A percentile compares a stretch with the other conserved stretches of the same genome.
These are phyloP conservation scores for Drosophila neocordata DNA, from an alignment of 1,140 invertebrate species.

Conservation along the genomic window DNA sequence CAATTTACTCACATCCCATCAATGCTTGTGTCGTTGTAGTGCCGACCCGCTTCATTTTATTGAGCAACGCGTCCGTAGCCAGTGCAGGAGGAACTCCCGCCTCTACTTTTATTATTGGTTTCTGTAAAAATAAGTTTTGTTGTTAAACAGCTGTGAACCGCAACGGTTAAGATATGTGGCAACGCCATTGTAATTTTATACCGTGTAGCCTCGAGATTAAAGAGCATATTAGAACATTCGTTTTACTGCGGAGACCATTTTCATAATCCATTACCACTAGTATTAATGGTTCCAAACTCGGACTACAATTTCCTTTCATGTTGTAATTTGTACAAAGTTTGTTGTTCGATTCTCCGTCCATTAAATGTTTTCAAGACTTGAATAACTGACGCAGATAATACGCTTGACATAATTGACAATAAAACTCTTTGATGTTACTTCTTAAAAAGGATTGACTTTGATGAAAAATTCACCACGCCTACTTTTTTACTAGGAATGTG, in stretches of 20 bases:
- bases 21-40: neutral
- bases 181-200: slow-evolving; percentile 13
- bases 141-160: neutral
- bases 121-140: slow-evolving; percentile 11
- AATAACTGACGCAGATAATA: too few relatives aligned
- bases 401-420: neutral
- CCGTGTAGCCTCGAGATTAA: neutral
- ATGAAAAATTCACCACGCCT: neutral
- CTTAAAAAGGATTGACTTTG: neutral
- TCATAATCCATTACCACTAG: too few relatives aligned
- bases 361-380: too few relatives aligned
- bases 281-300: too few relatives aligned
- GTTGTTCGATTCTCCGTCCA: too few relatives aligned
- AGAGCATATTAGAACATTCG: neutral
- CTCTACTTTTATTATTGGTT: slow-evolving; percentile 43
- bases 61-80: slow-evolving; percentile 46
- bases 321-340: too few relatives aligned
- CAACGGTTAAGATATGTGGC: neutral
- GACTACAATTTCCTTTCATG: too few relatives aligned
- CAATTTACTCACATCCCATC: slow-evolving; percentile 10
- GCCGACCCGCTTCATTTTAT: slow-evolving; percentile 62
- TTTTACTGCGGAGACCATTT: too few relatives aligned
- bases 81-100: slow-evolving; percentile 3
- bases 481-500: neutral
- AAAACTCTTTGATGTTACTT: neutral